Percentiles rank a stretch among this genome's conserved stretches.
Evolutionary conservation across 2,888 invertebrate species (phyloP).

Genomic region (Esperia sulphurella): DNA sequence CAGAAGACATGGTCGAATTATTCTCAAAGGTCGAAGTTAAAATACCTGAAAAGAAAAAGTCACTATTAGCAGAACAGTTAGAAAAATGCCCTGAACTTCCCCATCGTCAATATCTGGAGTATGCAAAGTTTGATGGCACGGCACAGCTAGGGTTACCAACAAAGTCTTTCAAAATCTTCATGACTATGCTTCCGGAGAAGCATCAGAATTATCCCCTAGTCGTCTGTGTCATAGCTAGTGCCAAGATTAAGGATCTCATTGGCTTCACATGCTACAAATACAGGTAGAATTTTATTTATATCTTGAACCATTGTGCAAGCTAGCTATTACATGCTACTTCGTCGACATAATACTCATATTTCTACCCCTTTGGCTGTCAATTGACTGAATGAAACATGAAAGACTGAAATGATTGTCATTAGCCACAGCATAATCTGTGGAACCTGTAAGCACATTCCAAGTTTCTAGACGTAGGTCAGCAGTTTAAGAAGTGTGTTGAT

Average conservation of each 20-base stretch:
- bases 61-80: constrained; percentile 86
- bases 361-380: too few relatives aligned
- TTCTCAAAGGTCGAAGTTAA: constrained; percentile 71
- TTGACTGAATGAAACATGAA: too few relatives aligned
- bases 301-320: too few relatives aligned
- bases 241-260: constrained; percentile 93
- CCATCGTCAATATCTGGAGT: constrained; percentile 92
- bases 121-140: constrained; percentile 94
- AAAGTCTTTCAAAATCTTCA: constrained; percentile 92
- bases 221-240: constrained; percentile 88
- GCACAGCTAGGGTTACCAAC: constrained; percentile 88
- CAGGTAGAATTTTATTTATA: too few relatives aligned
- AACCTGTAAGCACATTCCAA: too few relatives aligned
- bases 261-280: constrained; percentile 95
- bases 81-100: constrained; percentile 87
- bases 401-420: too few relatives aligned
- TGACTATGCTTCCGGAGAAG: constrained; percentile 91
- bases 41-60: constrained; percentile 61
- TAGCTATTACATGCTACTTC: too few relatives aligned
- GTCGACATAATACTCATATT: too few relatives aligned
- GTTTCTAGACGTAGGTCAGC: too few relatives aligned
- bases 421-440: too few relatives aligned
- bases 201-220: constrained; percentile 91
- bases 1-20: constrained; percentile 79
- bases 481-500: too few relatives aligned